phyloP scores from a whole-genome alignment of 2,888 invertebrate species.

The Stenurella melanura region DNA sequence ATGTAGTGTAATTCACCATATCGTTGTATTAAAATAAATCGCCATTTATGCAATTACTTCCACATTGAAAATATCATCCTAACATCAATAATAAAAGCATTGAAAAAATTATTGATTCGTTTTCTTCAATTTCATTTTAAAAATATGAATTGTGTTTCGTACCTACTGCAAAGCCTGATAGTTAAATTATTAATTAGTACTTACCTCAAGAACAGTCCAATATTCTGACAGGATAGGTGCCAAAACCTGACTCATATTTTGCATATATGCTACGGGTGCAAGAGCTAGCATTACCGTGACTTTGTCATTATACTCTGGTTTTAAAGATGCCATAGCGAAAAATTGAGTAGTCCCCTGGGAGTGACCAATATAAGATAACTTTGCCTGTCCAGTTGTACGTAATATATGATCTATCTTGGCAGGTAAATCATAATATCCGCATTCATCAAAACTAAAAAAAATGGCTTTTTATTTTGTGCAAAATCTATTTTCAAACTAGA shows the following conservation, averaged over 20 bases:
- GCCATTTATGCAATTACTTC: no score
- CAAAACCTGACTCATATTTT: constrained; percentile 8
- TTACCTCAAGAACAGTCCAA: background rate
- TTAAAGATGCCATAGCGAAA: constrained; percentile 78
- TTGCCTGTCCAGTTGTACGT: constrained; percentile 5
- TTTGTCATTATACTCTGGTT: constrained; percentile 79
- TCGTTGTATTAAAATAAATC: no score
- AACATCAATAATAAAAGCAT: no score
- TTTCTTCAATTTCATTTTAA: no score
- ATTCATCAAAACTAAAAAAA: constrained; percentile 24
- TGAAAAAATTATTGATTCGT: no score
- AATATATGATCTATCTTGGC: constrained; percentile 26
- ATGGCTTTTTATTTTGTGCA: no score
- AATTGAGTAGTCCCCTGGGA: constrained; percentile 78
- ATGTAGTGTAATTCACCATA: no score
- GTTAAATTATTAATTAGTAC: background rate
- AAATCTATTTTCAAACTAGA: no score
- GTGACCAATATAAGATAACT: constrained; percentile 84
- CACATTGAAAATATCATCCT: background rate
- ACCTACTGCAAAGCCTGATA: background rate
- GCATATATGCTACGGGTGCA: constrained; percentile 78
- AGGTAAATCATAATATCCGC: constrained; percentile 24
- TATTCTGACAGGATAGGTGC: background rate
- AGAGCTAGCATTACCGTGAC: constrained; percentile 79
- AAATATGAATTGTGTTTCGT: no score